Base-by-base conservation (phyloP, 2,888 invertebrate genomes). In the Noctua janthina region DNA sequence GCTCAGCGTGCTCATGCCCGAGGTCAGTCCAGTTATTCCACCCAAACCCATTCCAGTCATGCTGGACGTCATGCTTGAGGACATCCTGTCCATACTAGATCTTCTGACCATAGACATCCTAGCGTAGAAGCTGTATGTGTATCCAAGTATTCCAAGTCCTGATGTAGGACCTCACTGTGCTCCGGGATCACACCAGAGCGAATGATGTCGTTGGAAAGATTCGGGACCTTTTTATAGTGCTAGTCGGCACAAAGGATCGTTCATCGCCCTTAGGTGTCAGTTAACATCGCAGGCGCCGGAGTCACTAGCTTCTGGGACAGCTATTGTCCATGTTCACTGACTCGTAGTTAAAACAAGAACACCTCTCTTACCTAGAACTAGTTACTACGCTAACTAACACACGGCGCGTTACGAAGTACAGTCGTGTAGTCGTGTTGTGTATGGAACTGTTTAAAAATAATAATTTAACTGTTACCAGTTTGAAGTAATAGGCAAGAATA, bases 41-140 rank as follows among this genome's bases (percentile, higher is more conserved):
- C 96, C 97, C 88, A 97, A 94, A 67, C 97, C 96, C 96, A 97
- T 97, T 76, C 97, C 96, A 90, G 97, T 97, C 94, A 97, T 96
- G 90, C 97, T 97, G 79, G 97, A 97, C 75, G 96, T 97, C 96
- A 96, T 97, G 92, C 96, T 97, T 81, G 95, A 96, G 89, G 97
- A 96, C 97, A 97, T 97, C 88, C 96, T 95, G 93, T 97, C 97
- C 95, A 96, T 96, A 89, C 95, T 96, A 87, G 96, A 95, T 91
- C 95, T 93, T 90, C 95, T 93, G 81, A 95, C 95, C 94, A 95
- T 95, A 90, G 95, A 93, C 95, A 95, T 95, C 83, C 92, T 94
- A 91, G 90, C 87, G 90, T 88, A 89, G 80, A 89, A 86, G 84
- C 86, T 90, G 81, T 89, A 88, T 76, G 88, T 89, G 84, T 89